Base-by-base conservation (phyloP, 1,140 invertebrate genomes). In the Polypedilum vanderplanki region DNA sequence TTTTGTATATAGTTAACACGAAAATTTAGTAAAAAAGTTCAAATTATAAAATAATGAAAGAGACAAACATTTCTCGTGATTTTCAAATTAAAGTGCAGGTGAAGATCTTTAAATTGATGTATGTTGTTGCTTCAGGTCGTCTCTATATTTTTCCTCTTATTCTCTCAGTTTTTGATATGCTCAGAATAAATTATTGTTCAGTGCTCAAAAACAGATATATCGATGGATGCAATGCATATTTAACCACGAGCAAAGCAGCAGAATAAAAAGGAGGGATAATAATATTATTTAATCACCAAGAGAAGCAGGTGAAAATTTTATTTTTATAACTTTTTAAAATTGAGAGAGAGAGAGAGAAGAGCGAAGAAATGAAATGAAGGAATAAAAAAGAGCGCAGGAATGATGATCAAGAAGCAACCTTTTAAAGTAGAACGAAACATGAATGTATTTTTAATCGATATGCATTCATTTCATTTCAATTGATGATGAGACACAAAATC, bases 1-100 rank as follows among this genome's bases (percentile, higher is more conserved):
- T 12, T 4, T 57, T 57, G 46, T 57, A 57, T 12, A 12, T 46
- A 46, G 41, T 57, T 57, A 57, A 57, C 46, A 57, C 46, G 46
- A 57, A 46, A 57, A 57, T n/a, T 57, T 12, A 57, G 15, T 8
- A 57, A 57, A n/a, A 57, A 57, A n/a, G 46, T 57, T 15, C 3
- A 57, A 57, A 57, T 57, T 57, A 15, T 57, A 57, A n/a, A n/a
- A 57, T 57, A 57, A 57, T 57, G 46, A 57, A n/a, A 57, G 12
- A 57, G 46, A 57, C 46, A 57, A 57, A n/a, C 46, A 57, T 20
- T 70, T 5, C 24, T 70, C 65, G 65, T 70, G 65, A 70, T 70
- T 70, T 70, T 70, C 65, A 70, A 70, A 70, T 70, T 70, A 70
- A 70, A n/a, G 15, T 70, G 65, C 65, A 70, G 65, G 65, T 70